Conservation (phyloP, 2,797 vertebrate genomes). For the Allenopithecus nigroviridis region DNA sequence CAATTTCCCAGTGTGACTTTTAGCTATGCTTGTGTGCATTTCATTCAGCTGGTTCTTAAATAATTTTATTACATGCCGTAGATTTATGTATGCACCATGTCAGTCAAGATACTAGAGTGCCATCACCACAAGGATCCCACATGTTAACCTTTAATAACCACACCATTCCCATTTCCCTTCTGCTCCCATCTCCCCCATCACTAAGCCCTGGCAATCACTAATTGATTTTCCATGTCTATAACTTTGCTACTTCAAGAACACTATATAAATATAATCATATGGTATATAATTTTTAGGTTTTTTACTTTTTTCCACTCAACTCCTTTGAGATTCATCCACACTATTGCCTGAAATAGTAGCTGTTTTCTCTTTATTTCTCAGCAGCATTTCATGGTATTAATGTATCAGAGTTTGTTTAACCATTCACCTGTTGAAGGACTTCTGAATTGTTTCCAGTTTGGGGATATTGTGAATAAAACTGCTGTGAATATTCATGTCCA, state of each 20-base stretch:
- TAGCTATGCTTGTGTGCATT: accelerated
- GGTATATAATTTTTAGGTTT: background rate
- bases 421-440: background rate
- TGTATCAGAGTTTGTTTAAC: background rate
- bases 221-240: background rate
- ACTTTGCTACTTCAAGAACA: background rate
- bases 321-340: background rate
- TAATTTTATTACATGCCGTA: accelerated
- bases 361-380: background rate
- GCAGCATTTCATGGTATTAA: background rate
- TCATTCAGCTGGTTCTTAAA: background rate
- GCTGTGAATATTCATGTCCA: background rate
- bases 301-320: background rate
- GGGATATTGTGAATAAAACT: background rate
- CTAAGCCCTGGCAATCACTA: no score
- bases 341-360: background rate
- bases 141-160: accelerated
- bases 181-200: accelerated
- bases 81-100: accelerated
- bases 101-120: background rate
- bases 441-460: background rate
- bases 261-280: accelerated
- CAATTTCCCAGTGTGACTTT: background rate
- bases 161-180: background rate
- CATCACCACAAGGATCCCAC: accelerated